phyloP scores from a whole-genome alignment of 1,140 invertebrate species.

The Drosophila bifasciata region DNA sequence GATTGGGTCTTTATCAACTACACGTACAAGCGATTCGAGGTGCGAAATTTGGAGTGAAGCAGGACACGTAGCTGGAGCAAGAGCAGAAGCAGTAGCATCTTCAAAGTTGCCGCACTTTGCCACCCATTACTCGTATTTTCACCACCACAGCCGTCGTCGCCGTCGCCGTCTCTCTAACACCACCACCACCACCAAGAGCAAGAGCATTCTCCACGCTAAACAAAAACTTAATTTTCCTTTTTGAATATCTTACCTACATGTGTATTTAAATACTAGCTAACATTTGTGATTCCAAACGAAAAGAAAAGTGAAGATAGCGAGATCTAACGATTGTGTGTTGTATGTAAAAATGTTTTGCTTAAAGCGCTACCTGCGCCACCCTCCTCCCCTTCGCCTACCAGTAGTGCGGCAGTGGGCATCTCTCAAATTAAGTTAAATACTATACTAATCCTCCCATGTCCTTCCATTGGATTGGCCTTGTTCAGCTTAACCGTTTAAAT shows the following conservation, averaged over 20 bases:
- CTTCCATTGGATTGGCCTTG: conserved; percentile 50
- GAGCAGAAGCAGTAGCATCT: conserved; percentile 37
- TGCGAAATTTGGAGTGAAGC: conserved; percentile 81
- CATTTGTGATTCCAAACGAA: conserved; percentile 79
- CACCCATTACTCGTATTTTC: conserved; percentile 60
- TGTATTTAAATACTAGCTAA: conserved; percentile 82
- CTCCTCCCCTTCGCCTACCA: too few species aligned
- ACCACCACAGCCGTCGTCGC: conserved; percentile 40
- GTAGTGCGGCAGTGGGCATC: conserved; percentile 17
- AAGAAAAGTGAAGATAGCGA: conserved; percentile 41
- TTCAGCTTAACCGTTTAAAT: conserved; percentile 37
- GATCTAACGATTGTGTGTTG: conserved; percentile 52
- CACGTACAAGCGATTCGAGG: conserved; percentile 99
- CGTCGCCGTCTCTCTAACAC: conserved; percentile 65
- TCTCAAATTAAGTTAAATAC: conserved; percentile 69
- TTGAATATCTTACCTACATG: conserved; percentile 81
- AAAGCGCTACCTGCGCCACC: conserved; percentile 42
- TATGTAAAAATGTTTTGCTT: conserved; percentile 58
- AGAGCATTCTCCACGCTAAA: conserved; percentile 63
- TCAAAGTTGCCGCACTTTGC: conserved; percentile 72
- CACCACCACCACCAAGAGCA: conserved; percentile 58
- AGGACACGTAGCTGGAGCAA: conserved; percentile 23
- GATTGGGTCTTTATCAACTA: conserved; percentile 99
- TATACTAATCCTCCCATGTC: conserved; percentile 54
- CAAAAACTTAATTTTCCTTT: conserved; percentile 69